Conservation (phyloP, 2,797 vertebrate species). For the Myotis daubentonii region DNA sequence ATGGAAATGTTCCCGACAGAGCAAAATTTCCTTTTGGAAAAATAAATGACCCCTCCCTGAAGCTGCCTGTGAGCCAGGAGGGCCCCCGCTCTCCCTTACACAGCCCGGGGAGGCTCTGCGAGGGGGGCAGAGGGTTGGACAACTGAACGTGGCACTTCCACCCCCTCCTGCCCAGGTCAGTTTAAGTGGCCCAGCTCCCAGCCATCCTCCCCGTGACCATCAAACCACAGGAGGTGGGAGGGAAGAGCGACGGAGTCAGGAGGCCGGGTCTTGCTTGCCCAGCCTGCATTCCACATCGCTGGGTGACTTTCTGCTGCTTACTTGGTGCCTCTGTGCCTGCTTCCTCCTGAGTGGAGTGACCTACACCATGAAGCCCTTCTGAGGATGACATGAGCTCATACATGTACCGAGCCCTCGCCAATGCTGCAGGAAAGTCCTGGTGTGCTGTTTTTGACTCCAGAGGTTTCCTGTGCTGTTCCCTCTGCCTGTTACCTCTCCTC, state of each 20-base stretch:
- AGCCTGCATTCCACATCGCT: not conserved
- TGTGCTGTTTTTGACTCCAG: not conserved
- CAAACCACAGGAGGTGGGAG: too few species aligned
- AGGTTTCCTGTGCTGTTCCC: not conserved
- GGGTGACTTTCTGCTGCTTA: not conserved
- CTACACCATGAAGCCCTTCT: not conserved
- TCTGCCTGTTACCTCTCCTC: not conserved
- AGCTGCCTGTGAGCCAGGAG: not conserved
- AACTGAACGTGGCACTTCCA: not conserved
- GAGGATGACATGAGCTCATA: not conserved
- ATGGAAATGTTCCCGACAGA: not conserved
- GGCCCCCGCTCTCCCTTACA: not conserved
- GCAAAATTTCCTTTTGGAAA: constrained; percentile 41
- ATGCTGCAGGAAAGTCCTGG: accelerated
- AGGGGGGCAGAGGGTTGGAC: not conserved
- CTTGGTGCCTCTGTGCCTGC: not conserved
- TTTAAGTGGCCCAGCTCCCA: not conserved
- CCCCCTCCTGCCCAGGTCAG: not conserved
- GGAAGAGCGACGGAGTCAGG: not conserved
- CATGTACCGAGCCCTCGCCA: accelerated
- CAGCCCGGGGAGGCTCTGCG: not conserved
- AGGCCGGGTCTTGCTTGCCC: not conserved
- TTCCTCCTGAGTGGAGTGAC: not conserved
- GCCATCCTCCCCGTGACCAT: not conserved
- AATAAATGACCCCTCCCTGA: constrained; percentile 9